Percentiles rank a stretch among this genome's conserved stretches.
These are phyloP conservation scores for Lasius fuliginosus DNA, from an alignment of 2,888 invertebrate species.

Conservation along the genomic window DNA sequence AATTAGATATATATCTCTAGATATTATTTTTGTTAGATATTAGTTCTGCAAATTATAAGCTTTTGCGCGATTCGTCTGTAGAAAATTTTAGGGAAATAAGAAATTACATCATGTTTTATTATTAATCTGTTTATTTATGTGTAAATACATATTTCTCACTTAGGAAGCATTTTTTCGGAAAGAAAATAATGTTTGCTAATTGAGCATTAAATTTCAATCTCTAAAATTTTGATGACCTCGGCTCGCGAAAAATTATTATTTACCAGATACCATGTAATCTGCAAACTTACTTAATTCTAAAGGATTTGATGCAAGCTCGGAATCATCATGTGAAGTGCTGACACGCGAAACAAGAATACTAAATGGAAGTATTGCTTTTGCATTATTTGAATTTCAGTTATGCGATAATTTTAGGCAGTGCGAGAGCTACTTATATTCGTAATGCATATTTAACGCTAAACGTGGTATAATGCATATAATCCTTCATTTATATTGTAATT, in stretches of 20 bases:
- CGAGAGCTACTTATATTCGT: slow-evolving; percentile 17
- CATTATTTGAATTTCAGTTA: slow-evolving; percentile 4
- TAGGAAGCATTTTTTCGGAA: background rate
- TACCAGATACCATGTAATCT: background rate
- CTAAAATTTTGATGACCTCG: background rate
- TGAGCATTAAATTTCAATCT: background rate
- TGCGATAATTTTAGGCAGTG: background rate
- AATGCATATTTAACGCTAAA: slow-evolving; percentile 18
- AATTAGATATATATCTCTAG: background rate
- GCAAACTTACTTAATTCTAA: background rate
- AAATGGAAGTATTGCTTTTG: background rate
- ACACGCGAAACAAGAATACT: background rate
- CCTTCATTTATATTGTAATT: background rate
- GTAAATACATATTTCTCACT: slow-evolving; percentile 1
- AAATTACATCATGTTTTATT: background rate
- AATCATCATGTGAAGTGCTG: background rate
- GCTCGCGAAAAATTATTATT: background rate
- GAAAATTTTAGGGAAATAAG: background rate
- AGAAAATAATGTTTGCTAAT: slow-evolving; percentile 13
- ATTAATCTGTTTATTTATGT: background rate
- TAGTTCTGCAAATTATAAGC: background rate
- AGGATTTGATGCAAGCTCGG: background rate
- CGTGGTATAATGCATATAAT: background rate
- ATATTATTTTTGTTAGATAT: background rate
- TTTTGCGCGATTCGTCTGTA: background rate